phyloP scores from a whole-genome alignment of 2,797 vertebrate genomes.

The Microctenopoma lineatum region DNA sequence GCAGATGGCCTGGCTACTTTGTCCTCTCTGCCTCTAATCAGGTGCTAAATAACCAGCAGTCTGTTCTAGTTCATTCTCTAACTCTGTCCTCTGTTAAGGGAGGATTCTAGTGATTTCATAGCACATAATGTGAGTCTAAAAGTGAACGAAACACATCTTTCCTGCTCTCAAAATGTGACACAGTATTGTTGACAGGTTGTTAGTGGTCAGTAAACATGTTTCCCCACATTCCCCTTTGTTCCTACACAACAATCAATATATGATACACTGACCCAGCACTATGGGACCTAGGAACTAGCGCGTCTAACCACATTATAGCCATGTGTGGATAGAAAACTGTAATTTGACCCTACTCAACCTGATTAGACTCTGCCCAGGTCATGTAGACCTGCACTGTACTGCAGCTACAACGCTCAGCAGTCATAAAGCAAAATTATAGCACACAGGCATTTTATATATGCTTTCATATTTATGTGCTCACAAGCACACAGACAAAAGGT shows the following conservation, averaged over 20 bases:
- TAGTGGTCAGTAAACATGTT: conserved; percentile 12
- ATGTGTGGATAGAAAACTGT: not conserved
- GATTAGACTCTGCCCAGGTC: too few species aligned
- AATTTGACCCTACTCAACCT: not conserved
- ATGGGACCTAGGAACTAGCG: conserved; percentile 1
- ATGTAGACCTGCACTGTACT: not conserved
- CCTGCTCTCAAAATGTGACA: not conserved
- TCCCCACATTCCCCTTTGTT: conserved; percentile 6
- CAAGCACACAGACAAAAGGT: conserved; percentile 2
- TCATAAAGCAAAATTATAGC: not conserved
- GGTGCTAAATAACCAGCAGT: conserved; percentile 79
- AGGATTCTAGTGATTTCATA: not conserved
- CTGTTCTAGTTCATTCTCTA: conserved; percentile 27
- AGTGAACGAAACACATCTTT: not conserved
- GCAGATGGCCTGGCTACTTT: conserved; percentile 77
- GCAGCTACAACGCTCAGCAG: not conserved
- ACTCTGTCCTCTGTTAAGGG: conserved; percentile 12
- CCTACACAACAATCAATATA: conserved; percentile 11
- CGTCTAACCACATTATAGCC: not conserved
- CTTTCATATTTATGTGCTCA: not conserved
- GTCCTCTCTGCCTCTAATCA: conserved; percentile 73
- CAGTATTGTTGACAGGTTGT: not conserved
- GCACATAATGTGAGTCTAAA: not conserved
- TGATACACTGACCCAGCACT: not conserved
- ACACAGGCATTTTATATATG: not conserved